These are phyloP conservation scores for Hirudinaria manillensis DNA, from an alignment of 2,888 invertebrate genomes.

Conservation along the genomic window DNA sequence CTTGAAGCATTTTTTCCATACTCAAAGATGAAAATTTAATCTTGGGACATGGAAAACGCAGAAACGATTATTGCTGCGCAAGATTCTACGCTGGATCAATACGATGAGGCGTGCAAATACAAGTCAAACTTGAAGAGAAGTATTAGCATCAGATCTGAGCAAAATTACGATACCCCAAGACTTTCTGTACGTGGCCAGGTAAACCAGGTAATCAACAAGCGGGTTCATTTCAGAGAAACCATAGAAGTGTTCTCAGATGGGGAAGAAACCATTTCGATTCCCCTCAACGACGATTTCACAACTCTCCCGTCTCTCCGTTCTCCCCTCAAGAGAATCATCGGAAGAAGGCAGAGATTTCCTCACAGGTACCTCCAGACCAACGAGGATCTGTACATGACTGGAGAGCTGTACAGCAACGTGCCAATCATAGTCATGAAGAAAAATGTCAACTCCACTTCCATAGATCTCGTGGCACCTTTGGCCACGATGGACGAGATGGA, in stretches of 20 bases:
- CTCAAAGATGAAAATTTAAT: too few species aligned
- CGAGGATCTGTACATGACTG: conserved; percentile 22
- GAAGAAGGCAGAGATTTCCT: not conserved
- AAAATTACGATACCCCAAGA: too few species aligned
- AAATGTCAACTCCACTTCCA: conserved; percentile 3
- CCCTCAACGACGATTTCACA: conserved; percentile 13
- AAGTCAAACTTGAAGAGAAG: conserved; percentile 9
- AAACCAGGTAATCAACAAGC: not conserved
- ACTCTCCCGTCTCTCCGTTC: conserved; percentile 8
- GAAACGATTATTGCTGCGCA: too few species aligned
- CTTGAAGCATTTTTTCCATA: too few species aligned
- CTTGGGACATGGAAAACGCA: too few species aligned
- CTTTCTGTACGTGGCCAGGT: too few species aligned
- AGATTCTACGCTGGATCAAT: too few species aligned
- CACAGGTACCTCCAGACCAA: not conserved
- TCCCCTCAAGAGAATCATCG: conserved; percentile 8
- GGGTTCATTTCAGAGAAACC: conserved; percentile 12
- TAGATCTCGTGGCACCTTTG: conserved; percentile 19
- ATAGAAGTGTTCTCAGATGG: conserved; percentile 17
- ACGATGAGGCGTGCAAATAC: not conserved
- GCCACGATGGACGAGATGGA: conserved; percentile 31
- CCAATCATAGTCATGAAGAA: conserved; percentile 27
- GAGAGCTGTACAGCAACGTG: conserved; percentile 12
- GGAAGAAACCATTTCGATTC: not conserved
- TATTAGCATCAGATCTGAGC: too few species aligned